These are phyloP conservation scores for Cairina moschata DNA, from an alignment of 2,113 vertebrate genomes.

Conservation along the genomic window DNA sequence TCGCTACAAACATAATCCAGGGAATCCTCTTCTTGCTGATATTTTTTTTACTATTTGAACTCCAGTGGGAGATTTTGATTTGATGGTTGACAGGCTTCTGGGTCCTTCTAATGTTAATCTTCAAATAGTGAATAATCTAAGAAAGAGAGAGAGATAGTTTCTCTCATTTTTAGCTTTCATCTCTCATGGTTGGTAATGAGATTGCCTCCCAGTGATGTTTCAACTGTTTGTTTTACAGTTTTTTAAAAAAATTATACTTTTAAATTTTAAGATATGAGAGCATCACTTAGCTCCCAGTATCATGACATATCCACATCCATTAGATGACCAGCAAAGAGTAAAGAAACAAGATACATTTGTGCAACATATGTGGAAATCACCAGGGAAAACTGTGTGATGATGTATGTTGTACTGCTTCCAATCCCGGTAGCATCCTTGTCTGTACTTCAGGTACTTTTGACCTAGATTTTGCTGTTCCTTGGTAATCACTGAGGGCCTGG, in stretches of 20 bases:
- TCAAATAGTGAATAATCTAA: conserved; percentile 13
- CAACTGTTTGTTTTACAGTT: neutral
- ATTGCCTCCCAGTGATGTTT: neutral
- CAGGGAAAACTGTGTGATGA: neutral
- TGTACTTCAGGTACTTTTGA: neutral
- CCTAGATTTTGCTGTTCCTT: neutral
- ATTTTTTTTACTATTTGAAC: neutral
- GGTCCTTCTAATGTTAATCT: conserved; percentile 15
- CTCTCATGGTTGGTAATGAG: neutral
- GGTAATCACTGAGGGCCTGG: neutral
- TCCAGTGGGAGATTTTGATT: conserved; percentile 24
- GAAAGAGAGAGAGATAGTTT: neutral
- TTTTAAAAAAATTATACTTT: neutral
- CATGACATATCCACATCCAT: neutral
- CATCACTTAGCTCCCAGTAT: neutral
- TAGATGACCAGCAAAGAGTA: neutral
- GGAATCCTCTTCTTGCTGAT: conserved; percentile 29
- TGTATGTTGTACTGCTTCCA: neutral
- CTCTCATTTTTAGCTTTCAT: neutral
- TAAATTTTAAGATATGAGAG: neutral
- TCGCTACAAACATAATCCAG: conserved; percentile 10
- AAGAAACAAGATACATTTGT: neutral
- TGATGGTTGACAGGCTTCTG: neutral
- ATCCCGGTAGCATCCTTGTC: neutral
- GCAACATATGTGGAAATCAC: neutral